phyloP scores from a whole-genome alignment of 2,113 vertebrate genomes.

The Pionites leucogaster region DNA sequence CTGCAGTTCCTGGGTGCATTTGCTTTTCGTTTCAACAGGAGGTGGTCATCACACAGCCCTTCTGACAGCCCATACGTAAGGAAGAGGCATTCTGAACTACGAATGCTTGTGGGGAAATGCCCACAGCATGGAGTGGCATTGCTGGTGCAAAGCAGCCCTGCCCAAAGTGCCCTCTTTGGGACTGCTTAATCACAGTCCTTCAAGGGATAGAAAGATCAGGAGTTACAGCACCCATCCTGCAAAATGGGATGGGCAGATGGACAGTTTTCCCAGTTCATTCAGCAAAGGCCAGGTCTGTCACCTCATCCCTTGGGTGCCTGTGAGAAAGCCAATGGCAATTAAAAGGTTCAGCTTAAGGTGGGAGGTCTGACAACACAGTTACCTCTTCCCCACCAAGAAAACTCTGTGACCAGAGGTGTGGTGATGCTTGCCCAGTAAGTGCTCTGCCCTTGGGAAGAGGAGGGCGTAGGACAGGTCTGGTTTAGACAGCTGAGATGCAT shows the following conservation, averaged over 20 bases:
- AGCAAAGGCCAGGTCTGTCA: background rate
- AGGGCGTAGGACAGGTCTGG: background rate
- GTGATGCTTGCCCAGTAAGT: background rate
- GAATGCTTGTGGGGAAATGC: background rate
- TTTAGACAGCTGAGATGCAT: background rate
- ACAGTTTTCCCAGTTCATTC: background rate
- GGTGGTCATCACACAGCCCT: accelerated
- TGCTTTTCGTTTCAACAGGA: background rate
- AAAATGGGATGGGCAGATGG: background rate
- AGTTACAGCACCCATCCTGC: background rate
- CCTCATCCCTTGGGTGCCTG: background rate
- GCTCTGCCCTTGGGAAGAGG: background rate
- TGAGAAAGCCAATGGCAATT: background rate
- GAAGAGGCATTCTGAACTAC: background rate
- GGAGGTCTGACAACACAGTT: background rate
- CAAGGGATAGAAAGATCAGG: background rate
- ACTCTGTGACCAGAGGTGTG: background rate
- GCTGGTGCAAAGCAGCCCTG: background rate
- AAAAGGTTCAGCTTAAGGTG: background rate
- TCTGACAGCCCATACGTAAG: background rate
- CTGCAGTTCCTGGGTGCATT: background rate
- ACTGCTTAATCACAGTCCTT: background rate
- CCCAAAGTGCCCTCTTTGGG: background rate
- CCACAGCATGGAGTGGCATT: accelerated
- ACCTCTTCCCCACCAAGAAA: background rate